phyloP scores from a whole-genome alignment of 2,113 vertebrate genomes.

The Ceyx melanurus region DNA sequence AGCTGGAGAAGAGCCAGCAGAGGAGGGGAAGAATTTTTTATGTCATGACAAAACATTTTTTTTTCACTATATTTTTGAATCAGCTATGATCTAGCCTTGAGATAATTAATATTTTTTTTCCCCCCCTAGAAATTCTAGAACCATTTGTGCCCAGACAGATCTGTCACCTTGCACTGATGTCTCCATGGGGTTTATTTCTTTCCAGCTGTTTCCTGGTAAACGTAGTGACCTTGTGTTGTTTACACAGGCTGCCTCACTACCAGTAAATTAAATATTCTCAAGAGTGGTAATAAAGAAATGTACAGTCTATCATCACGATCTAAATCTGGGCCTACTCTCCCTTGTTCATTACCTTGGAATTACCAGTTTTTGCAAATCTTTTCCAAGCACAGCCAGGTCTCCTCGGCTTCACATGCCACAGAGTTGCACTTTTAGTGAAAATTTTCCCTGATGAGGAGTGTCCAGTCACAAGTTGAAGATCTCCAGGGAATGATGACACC shows the following conservation, averaged over 20 bases:
- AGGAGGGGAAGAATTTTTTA: neutral
- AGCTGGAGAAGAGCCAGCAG: neutral
- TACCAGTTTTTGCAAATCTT: neutral
- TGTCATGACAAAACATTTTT: neutral
- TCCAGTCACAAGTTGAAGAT: neutral
- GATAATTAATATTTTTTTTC: neutral
- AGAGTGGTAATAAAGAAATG: neutral
- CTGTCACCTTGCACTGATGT: neutral
- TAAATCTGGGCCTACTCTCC: neutral
- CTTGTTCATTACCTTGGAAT: neutral
- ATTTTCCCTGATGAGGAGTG: neutral
- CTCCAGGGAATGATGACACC: neutral
- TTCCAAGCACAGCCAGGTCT: neutral
- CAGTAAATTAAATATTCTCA: neutral
- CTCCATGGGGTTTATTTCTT: neutral
- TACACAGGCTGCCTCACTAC: neutral
- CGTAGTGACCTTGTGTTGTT: rapidly evolving
- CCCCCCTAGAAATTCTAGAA: neutral
- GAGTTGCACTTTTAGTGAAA: neutral
- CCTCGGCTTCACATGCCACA: rapidly evolving
- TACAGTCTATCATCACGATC: no score
- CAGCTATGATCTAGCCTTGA: neutral
- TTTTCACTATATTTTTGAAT: neutral
- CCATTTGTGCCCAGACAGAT: neutral
- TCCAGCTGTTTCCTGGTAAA: neutral